Base-by-base conservation (phyloP, 2,888 invertebrate species). In the Aleiodes alternator region DNA sequence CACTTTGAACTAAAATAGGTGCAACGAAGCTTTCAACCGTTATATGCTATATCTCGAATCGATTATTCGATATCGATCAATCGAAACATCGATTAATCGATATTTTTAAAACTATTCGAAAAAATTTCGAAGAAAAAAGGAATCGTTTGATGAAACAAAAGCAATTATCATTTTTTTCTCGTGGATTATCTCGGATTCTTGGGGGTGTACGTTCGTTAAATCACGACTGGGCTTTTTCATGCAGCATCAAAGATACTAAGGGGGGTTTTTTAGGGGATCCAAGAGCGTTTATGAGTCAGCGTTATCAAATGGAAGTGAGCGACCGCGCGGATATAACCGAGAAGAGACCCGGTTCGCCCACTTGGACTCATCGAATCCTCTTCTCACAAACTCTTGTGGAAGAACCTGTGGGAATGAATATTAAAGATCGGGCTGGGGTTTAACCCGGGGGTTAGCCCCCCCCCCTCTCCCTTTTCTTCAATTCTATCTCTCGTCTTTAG, bases 241-340 rank as follows among this genome's bases (percentile, higher is more conserved):
- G 53, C n/a, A 53, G 14, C 5, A 5, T 5, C 4, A 14, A 56
- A 76, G 56, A 76, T 69, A 79, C 70, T 79, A 76, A 73, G 76
- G 79, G 80, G 79, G 78, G 80, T 82, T 80, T 80, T 78, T 74
- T 64, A 34, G 78, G 76, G 81, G 77, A 76, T 79, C 80, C 83
- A 81, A 81, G 83, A 78, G 78, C 73, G 77, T 79, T 79, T 79
- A 79, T 79, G 79, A 79, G 75, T 79, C 79, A 77, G 73, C 69
- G 64, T 78, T 79, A 80, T 80, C 79, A 80, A 80, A 81, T 76
- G 76, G 75, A 80, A 73, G 79, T 74, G 59, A 61, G 53, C 57
- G 69, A 55, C 38, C 61, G 61, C 61, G 38, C 38, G 55, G 51
- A 53, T 43, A 53, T 68, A 57, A 31, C 53, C 31, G 16, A 43